Evolutionary conservation across 2,113 vertebrate species (phyloP), one percentile per base, ranked within the genome.

Genomic region (Podilymbus podiceps): DNA sequence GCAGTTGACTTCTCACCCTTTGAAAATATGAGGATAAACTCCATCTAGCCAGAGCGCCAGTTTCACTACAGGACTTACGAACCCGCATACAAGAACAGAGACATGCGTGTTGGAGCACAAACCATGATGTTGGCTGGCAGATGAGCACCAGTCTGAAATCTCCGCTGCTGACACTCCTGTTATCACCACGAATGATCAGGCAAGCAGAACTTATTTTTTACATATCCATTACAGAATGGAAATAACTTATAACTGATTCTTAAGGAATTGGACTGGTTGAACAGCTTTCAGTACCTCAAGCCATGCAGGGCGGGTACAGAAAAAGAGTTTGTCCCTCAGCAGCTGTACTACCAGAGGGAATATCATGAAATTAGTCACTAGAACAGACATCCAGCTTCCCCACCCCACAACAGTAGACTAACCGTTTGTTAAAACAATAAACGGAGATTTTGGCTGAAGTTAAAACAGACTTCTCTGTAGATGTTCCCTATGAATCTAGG

Each of bases 221-320:
- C 13, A 2, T 9, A 75, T 38, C 23, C 2, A 0, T 42, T 69
- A 92, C 27, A 74, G 24, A 80, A 62, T 30, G 8, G 31, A 95
- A 92, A 55, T 27, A 88, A 75, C 10, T 49, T 78, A 6, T 38
- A 71, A 49, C 15, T 58, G 28, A 89, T 7, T 52, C 55, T 40
- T 64, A 77, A 46, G 59, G 8, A 90, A 47, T 22, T 24, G 28
- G 30, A 47, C 16, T 13, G 6, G 77, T 56, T 76, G 52, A 83
- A 66, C 5, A 68, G 62, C 28, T 73, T 74, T 56, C 50, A 80
- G 52, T 38, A 83, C 11, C 5, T 53, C 35, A 22, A 81, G 35
- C 5, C 46, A 67, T 1, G 3, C 3, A 56, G 19, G 2, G 6
- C 5, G 2, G 5, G 9, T 53, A 66, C 1, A 35, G 44, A 46